phyloP scores from a whole-genome alignment of 2,797 vertebrate species.

The Macropodus opercularis region DNA sequence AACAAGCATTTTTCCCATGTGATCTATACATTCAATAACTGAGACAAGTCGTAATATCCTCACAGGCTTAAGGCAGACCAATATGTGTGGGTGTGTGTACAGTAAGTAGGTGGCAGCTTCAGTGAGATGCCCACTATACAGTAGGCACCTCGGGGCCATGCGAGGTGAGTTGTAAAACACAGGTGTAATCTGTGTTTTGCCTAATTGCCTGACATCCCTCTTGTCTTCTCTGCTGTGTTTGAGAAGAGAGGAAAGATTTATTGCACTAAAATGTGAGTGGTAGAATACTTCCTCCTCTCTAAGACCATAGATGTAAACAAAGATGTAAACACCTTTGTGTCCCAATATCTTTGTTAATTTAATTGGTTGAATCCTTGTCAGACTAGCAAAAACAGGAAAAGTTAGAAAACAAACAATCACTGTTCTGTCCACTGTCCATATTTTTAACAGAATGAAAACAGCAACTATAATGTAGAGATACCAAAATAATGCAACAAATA shows the following conservation, averaged over 20 bases:
- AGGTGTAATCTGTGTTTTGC: constrained; percentile 63
- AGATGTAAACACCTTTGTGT: not conserved
- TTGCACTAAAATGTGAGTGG: constrained; percentile 30
- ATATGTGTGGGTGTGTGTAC: not conserved
- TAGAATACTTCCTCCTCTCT: constrained; percentile 14
- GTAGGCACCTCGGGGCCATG: constrained; percentile 55
- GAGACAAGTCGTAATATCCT: not conserved
- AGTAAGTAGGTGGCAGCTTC: constrained; percentile 10
- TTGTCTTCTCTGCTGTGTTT: constrained; percentile 34
- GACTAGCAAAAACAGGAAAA: constrained; percentile 1
- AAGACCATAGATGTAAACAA: not conserved
- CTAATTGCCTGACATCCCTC: constrained; percentile 75
- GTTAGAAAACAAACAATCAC: not conserved
- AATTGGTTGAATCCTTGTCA: not conserved
- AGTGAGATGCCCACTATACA: constrained; percentile 30
- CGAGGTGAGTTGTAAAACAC: constrained; percentile 75
- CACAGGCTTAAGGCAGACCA: not conserved
- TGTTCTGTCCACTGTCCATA: not conserved
- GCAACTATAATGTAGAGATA: not conserved
- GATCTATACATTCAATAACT: constrained; percentile 12
- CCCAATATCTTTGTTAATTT: too few species aligned
- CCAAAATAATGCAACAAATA: constrained; percentile 10
- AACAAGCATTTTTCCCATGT: not conserved
- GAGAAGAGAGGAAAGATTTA: constrained; percentile 40
- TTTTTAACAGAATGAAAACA: not conserved